A percentile compares a stretch with the other conserved stretches of the same genome.
Evolutionary conservation across 2,888 invertebrate species (phyloP).

Genomic region (Hypena proboscidalis): DNA sequence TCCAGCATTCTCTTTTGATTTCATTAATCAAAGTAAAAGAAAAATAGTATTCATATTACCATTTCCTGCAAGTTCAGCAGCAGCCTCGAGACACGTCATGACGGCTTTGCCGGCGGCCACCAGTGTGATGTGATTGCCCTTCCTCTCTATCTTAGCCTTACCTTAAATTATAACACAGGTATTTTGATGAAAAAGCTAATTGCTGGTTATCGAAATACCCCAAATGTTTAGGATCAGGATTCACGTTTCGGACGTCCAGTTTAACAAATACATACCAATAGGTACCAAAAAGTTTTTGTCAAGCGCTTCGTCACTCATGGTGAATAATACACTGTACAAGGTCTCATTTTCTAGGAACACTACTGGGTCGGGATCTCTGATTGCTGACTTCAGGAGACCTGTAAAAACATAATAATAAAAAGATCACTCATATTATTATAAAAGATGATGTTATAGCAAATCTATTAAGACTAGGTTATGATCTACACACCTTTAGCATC

Average conservation of each 20-base stretch:
- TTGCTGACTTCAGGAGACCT: conserved; percentile 97
- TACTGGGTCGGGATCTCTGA: conserved; percentile 98
- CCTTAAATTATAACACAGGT: conserved; percentile 72
- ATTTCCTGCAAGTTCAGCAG: conserved; percentile 93
- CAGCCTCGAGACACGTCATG: conserved; percentile 93
- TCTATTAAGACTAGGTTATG: too few relatives aligned
- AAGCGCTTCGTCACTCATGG: conserved; percentile 95
- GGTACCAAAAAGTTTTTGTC: conserved; percentile 96
- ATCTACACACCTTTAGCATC: conserved; percentile 91
- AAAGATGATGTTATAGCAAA: too few relatives aligned
- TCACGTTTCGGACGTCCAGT: too few relatives aligned
- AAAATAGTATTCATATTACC: too few relatives aligned
- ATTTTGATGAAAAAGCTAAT: not conserved
- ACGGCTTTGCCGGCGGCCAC: conserved; percentile 96
- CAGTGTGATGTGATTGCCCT: conserved; percentile 94
- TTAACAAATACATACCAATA: conserved; percentile 88
- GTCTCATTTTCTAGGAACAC: conserved; percentile 98
- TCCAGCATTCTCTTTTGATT: too few relatives aligned
- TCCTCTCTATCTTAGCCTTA: conserved; percentile 94
- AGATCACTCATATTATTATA: not conserved
- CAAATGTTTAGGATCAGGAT: too few relatives aligned
- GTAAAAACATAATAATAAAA: conserved; percentile 29
- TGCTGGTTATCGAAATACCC: too few relatives aligned
- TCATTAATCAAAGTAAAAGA: too few relatives aligned
- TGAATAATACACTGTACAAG: conserved; percentile 94